These are phyloP conservation scores for Mylabris phalerata DNA, from an alignment of 1,140 invertebrate species.

Conservation along the genomic window DNA sequence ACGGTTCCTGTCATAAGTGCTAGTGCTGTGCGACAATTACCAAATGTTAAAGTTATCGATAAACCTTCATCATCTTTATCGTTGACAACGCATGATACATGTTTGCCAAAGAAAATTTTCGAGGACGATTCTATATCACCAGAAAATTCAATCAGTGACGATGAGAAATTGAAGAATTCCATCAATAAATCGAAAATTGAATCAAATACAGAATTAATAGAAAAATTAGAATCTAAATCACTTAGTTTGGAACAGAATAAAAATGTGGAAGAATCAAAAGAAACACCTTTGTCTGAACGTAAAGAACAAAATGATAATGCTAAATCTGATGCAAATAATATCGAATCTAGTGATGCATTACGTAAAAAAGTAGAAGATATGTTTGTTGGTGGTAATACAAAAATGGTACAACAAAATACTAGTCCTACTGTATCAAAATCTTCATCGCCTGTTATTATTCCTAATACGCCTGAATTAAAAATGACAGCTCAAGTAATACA, in stretches of 20 bases:
- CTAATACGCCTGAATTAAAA: conserved; percentile 37
- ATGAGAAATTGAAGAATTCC: conserved; percentile 37
- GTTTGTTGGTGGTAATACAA: neutral
- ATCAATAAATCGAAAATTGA: conserved; percentile 34
- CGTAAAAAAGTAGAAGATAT: too few species aligned
- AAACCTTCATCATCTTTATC: conserved; percentile 50
- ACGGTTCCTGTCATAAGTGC: conserved; percentile 40
- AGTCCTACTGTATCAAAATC: conserved; percentile 29
- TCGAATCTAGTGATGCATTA: conserved; percentile 8
- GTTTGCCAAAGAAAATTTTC: conserved; percentile 54
- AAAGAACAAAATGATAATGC: neutral
- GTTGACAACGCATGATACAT: conserved; percentile 48
- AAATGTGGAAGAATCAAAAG: neutral
- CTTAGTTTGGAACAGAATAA: conserved; percentile 10
- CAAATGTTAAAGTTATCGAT: conserved; percentile 41
- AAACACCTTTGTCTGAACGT: neutral
- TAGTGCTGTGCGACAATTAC: conserved; percentile 38
- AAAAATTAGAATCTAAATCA: conserved; percentile 6
- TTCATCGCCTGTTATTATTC: conserved; percentile 31
- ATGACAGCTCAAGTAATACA: conserved; percentile 39
- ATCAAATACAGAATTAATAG: neutral
- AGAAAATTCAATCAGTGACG: conserved; percentile 47
- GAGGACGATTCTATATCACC: conserved; percentile 55
- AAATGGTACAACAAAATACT: conserved; percentile 16
- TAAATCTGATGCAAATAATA: conserved; percentile 6